Conservation (phyloP, 2,888 invertebrate genomes). For the Esperia sulphurella region DNA sequence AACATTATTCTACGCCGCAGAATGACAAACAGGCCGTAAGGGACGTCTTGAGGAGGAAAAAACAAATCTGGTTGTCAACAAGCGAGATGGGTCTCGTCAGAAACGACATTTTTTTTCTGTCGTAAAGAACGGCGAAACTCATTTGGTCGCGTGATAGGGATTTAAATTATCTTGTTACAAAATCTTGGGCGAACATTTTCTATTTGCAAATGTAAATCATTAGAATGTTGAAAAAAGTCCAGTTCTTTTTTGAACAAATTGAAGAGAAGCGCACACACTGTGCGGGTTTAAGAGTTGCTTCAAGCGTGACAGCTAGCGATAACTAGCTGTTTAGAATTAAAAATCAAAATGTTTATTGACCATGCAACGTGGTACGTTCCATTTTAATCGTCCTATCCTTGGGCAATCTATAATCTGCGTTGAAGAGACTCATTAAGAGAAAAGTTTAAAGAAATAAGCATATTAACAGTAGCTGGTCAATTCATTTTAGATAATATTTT, state of each 20-base stretch:
- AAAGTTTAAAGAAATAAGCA: too few species aligned
- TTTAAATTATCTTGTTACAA: slow-evolving; percentile 10
- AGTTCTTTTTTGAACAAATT: background rate
- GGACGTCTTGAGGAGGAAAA: slow-evolving; percentile 29
- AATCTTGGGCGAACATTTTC: slow-evolving; percentile 4
- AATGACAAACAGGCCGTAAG: slow-evolving; percentile 48
- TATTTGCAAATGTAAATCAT: slow-evolving; percentile 3
- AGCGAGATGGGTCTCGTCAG: slow-evolving; percentile 15
- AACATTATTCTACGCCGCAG: slow-evolving; percentile 21
- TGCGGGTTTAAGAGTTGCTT: background rate
- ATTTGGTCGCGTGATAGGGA: slow-evolving; percentile 32
- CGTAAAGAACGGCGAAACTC: slow-evolving; percentile 41
- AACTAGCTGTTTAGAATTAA: too few species aligned
- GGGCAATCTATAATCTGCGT: too few species aligned
- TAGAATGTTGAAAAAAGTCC: background rate
- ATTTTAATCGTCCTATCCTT: too few species aligned
- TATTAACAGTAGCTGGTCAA: too few species aligned
- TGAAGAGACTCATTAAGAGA: too few species aligned
- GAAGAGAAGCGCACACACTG: background rate
- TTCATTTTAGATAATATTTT: too few species aligned
- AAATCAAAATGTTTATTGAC: too few species aligned
- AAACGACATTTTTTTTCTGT: slow-evolving; percentile 29
- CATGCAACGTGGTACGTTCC: too few species aligned
- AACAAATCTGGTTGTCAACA: slow-evolving; percentile 63
- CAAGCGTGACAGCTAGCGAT: too few species aligned